These are phyloP conservation scores for Mnemiopsis leidyi DNA, from an alignment of 37 sponge, comb jelly and placozoan genomes.

Conservation along the genomic window DNA sequence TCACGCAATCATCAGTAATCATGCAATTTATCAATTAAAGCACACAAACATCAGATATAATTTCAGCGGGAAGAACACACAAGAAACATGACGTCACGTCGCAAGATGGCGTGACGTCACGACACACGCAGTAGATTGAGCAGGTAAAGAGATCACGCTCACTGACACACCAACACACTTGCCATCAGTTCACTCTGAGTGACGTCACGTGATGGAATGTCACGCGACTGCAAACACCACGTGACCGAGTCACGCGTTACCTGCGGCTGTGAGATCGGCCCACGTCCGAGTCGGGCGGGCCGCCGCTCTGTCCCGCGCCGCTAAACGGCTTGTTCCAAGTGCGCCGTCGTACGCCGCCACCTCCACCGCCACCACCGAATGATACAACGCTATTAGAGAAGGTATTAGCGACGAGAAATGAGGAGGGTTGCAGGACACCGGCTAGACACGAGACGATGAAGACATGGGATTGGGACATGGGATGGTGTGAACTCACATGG, in stretches of 20 bases:
- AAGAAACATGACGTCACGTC: background rate
- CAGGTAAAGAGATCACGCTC: background rate
- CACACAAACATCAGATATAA: too few species aligned
- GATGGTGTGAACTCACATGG: too few species aligned
- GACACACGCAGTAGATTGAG: background rate
- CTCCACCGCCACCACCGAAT: slow-evolving; percentile 38
- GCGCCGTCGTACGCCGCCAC: slow-evolving; percentile 12
- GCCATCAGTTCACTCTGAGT: background rate
- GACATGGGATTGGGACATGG: background rate
- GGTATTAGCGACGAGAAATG: background rate
- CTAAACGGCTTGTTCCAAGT: slow-evolving; percentile 60
- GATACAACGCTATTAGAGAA: slow-evolving; percentile 22
- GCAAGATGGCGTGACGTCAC: background rate
- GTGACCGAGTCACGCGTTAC: background rate
- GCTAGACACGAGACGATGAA: too few species aligned
- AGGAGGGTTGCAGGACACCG: background rate
- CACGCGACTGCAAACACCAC: background rate
- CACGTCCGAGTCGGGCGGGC: background rate
- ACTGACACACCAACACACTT: background rate
- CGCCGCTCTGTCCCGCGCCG: slow-evolving; percentile 50
- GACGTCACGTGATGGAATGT: background rate
- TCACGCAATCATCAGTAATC: too few species aligned
- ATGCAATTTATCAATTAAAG: too few species aligned
- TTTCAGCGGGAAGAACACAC: background rate
- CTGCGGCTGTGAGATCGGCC: slow-evolving; percentile 10